These are phyloP conservation scores for Eupithecia vulgata DNA, from an alignment of 2,888 invertebrate genomes.

Conservation along the genomic window DNA sequence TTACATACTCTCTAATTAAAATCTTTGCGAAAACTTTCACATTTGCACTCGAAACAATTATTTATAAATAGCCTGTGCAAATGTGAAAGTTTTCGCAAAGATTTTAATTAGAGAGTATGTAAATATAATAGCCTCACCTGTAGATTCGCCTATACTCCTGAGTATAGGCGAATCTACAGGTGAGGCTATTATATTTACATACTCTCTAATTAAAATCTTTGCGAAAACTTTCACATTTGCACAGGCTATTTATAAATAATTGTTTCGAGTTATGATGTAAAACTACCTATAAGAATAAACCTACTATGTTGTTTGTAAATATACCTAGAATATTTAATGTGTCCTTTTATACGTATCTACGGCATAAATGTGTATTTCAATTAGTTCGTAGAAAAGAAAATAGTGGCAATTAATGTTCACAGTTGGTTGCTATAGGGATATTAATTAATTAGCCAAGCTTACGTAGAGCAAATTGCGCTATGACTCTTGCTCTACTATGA, in stretches of 20 bases:
- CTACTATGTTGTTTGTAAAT: background rate
- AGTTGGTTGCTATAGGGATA: slow-evolving; percentile 51
- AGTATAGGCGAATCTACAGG: too few relatives aligned
- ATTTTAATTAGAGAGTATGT: background rate
- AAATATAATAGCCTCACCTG: background rate
- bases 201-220: background rate
- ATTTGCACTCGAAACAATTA: background rate
- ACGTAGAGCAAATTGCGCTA: slow-evolving; percentile 58
- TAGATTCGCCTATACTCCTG: too few relatives aligned
- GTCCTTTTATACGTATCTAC: background rate
- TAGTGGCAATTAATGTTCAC: slow-evolving; percentile 54
- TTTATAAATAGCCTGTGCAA: background rate
- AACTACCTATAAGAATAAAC: background rate
- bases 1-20: background rate
- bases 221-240: background rate
- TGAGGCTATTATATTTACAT: background rate
- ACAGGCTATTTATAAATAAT: background rate
- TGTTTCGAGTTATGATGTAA: background rate
- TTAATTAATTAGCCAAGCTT: slow-evolving; percentile 60
- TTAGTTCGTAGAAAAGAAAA: slow-evolving; percentile 41
- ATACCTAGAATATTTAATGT: background rate
- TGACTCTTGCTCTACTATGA: slow-evolving; percentile 53
- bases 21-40: background rate
- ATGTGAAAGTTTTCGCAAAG: background rate
- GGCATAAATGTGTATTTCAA: slow-evolving; percentile 36